A percentile compares a stretch with the other conserved stretches of the same genome.
Conservation (phyloP, 2,797 vertebrate species). For the Coracias cyanogaster region DNA sequence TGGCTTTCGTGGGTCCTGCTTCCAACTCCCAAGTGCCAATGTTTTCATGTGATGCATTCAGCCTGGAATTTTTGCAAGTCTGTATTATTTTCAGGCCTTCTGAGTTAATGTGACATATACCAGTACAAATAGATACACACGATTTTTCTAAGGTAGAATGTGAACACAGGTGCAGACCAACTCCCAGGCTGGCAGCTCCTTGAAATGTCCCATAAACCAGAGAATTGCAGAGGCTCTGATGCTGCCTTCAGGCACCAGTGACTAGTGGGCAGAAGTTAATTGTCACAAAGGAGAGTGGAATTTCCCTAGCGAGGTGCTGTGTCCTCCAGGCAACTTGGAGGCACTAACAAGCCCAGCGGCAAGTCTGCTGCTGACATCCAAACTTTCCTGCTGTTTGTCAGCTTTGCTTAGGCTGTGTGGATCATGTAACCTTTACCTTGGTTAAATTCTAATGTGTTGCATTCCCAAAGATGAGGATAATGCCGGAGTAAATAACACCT, state of each 20-base stretch:
- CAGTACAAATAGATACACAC: neutral
- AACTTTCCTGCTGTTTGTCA: neutral
- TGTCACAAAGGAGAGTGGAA: neutral
- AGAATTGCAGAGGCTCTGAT: neutral
- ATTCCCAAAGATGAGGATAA: neutral
- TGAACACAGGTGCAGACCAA: accelerated
- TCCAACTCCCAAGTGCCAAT: neutral
- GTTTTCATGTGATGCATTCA: neutral
- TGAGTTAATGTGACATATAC: neutral
- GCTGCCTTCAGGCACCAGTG: neutral
- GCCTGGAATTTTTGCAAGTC: neutral
- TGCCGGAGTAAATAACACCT: neutral
- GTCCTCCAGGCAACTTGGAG: neutral
- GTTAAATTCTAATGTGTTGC: neutral
- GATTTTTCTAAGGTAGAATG: neutral
- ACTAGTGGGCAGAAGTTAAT: neutral
- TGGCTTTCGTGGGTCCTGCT: neutral
- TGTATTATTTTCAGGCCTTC: neutral
- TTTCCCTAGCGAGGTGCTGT: neutral
- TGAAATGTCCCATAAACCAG: neutral
- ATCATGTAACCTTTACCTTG: neutral
- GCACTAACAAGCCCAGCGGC: no score
- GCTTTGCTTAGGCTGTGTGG: neutral
- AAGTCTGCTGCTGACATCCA: neutral
- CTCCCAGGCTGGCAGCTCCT: accelerated